These are phyloP conservation scores for Campopleginae sp. DNA, from an alignment of 2,888 invertebrate species.

Conservation along the genomic window DNA sequence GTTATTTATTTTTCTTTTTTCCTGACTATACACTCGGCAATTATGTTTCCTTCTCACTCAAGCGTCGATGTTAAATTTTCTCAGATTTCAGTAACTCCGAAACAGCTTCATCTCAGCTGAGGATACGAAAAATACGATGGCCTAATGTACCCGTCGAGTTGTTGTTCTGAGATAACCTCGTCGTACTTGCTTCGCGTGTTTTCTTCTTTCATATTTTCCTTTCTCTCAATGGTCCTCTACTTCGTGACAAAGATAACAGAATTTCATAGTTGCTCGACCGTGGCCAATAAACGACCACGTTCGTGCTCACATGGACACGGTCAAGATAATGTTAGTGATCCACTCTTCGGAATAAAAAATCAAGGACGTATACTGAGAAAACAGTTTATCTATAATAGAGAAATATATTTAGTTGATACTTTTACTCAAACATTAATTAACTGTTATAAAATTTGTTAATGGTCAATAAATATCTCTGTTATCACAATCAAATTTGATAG, in stretches of 20 bases:
- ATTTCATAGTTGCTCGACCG: slow-evolving; percentile 54
- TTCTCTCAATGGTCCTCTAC: slow-evolving; percentile 27
- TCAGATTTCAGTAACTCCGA: background rate
- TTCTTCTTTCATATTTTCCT: background rate
- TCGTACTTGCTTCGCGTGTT: background rate
- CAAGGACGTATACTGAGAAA: no score
- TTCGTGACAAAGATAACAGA: slow-evolving; percentile 45
- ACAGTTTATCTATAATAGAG: no score
- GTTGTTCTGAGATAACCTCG: background rate
- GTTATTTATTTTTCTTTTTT: background rate
- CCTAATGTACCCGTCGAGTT: background rate
- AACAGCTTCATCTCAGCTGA: background rate
- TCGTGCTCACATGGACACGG: slow-evolving; percentile 47
- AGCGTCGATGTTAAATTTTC: background rate
- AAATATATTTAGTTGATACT: no score
- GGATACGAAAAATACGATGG: background rate
- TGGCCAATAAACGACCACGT: slow-evolving; percentile 60
- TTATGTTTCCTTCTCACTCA: background rate
- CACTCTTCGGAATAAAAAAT: background rate
- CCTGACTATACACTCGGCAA: background rate
- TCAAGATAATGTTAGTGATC: slow-evolving; percentile 14
- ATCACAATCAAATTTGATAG: no score
- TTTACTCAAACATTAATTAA: no score
- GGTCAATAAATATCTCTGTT: no score
- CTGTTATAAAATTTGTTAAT: no score